Evolutionary conservation across 2,113 vertebrate genomes (phyloP).

Genomic region (Chloroceryle aenea): DNA sequence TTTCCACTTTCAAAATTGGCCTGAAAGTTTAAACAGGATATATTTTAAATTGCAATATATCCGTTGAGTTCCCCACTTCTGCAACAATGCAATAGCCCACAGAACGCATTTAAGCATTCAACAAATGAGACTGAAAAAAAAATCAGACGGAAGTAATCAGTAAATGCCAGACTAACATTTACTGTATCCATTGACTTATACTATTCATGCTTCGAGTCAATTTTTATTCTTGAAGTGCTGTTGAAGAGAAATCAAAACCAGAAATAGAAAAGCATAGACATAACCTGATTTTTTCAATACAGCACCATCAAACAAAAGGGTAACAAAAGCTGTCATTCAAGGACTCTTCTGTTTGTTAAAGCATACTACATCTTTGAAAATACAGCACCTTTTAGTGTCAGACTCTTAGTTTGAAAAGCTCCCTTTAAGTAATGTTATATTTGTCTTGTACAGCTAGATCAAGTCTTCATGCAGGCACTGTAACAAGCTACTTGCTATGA

Average conservation of each 20-base stretch:
- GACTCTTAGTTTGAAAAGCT: constrained; percentile 70
- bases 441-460: constrained; percentile 66
- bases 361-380: constrained; percentile 48
- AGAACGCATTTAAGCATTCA: constrained; percentile 18
- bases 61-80: constrained; percentile 18
- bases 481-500: constrained; percentile 68
- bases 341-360: constrained; percentile 69
- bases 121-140: not conserved
- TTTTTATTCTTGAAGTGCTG: constrained; percentile 60
- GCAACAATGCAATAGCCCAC: constrained; percentile 17
- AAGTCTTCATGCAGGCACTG: constrained; percentile 61
- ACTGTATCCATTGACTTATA: constrained; percentile 23
- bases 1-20: not conserved
- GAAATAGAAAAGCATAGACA: constrained; percentile 58
- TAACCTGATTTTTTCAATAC: constrained; percentile 73
- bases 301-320: constrained; percentile 67
- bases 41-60: not conserved
- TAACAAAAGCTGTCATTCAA: constrained; percentile 76
- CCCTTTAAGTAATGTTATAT: constrained; percentile 67
- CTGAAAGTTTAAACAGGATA: not conserved
- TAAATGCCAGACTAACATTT: constrained; percentile 61
- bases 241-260: constrained; percentile 65
- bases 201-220: constrained; percentile 51
- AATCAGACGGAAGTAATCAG: constrained; percentile 50
- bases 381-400: constrained; percentile 56